Conservation (phyloP, 1,140 invertebrate species). For the Amyelois transitella region DNA sequence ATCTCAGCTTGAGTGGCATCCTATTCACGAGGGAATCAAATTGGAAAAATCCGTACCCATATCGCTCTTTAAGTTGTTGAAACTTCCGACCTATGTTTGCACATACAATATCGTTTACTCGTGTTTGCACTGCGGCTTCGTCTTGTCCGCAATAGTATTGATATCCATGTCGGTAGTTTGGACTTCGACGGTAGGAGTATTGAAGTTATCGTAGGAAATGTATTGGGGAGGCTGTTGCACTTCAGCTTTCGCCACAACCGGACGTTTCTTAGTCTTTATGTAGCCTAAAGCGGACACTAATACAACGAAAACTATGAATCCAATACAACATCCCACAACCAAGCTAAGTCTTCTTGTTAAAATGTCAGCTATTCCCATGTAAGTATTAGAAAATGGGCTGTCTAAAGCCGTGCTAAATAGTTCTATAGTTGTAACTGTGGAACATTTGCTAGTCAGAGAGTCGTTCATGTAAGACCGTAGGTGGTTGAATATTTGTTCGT, state of each 20-base stretch:
- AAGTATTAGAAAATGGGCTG: constrained; percentile 79
- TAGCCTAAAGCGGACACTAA: constrained; percentile 88
- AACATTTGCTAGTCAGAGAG: constrained; percentile 83
- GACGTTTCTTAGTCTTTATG: constrained; percentile 88
- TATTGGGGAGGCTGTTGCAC: constrained; percentile 76
- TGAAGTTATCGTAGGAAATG: constrained; percentile 69
- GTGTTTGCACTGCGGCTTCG: constrained; percentile 27
- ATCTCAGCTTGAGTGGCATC: constrained; percentile 26
- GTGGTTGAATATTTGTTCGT: constrained; percentile 71
- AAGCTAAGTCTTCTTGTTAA: constrained; percentile 86
- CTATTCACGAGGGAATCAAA: constrained; percentile 31
- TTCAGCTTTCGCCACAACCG: constrained; percentile 82
- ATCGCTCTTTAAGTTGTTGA: constrained; percentile 14
- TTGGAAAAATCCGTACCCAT: constrained; percentile 24
- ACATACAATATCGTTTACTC: constrained; percentile 9
- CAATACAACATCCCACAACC: constrained; percentile 89
- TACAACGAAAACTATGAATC: constrained; percentile 88
- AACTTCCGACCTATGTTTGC: constrained; percentile 19
- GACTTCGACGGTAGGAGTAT: constrained; percentile 62
- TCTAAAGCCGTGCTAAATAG: constrained; percentile 79
- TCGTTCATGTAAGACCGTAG: constrained; percentile 80
- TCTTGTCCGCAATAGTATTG: constrained; percentile 58
- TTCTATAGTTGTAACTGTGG: constrained; percentile 84
- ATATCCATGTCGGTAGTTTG: constrained; percentile 63
- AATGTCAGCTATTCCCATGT: constrained; percentile 79